Percentiles rank a stretch among this genome's conserved stretches.
These are phyloP conservation scores for Ictalurus punctatus DNA, from an alignment of 2,113 vertebrate species.

Conservation along the genomic window DNA sequence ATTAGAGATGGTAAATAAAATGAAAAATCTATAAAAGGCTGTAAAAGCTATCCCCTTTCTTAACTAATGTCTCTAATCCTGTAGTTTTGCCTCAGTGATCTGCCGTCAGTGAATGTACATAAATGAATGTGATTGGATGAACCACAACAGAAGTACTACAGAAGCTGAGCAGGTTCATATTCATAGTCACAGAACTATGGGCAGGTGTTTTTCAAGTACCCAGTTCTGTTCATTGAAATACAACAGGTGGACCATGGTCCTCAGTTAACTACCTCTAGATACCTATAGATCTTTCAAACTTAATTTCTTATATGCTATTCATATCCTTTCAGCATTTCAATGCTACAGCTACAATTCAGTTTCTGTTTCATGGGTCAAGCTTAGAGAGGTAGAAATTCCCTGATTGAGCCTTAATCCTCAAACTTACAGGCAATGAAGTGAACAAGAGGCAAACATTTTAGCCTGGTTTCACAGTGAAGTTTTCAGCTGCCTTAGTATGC, in stretches of 20 bases:
- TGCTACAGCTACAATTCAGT: not conserved
- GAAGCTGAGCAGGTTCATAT: not conserved
- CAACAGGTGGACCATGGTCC: not conserved
- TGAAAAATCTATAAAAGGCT: not conserved
- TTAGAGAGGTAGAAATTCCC: constrained; percentile 72
- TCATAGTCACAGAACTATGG: not conserved
- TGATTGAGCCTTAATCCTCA: constrained; percentile 76
- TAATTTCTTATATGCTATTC: constrained; percentile 14
- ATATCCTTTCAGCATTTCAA: constrained; percentile 8
- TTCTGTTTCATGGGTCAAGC: constrained; percentile 37
- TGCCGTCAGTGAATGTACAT: not conserved
- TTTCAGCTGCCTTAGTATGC: constrained; percentile 72
- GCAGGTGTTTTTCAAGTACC: not conserved
- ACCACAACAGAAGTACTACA: not conserved
- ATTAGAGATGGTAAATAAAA: not conserved
- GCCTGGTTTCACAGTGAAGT: constrained; percentile 75
- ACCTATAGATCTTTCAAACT: not conserved
- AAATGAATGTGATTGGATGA: not conserved
- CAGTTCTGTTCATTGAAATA: not conserved
- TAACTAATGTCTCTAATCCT: not conserved
- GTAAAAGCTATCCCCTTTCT: not conserved
- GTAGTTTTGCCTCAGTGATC: not conserved
- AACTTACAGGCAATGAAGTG: constrained; percentile 78
- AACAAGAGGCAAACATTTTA: constrained; percentile 82
- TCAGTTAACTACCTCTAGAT: not conserved